phyloP scores from a whole-genome alignment of 2,797 vertebrate genomes.

The Hafferia zeledoni region DNA sequence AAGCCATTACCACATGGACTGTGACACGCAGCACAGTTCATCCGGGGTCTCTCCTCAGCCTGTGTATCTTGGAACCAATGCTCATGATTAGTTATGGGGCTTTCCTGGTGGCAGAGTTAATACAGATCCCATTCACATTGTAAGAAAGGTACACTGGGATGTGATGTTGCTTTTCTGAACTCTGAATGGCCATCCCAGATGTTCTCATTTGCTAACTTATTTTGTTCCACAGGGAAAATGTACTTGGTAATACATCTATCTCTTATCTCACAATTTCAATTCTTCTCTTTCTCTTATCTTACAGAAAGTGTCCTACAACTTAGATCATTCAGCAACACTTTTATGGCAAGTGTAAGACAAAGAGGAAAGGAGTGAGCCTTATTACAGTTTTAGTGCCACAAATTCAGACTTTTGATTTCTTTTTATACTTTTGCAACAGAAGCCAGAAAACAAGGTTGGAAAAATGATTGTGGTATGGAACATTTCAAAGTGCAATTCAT shows the following conservation, averaged over 20 bases:
- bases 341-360: neutral
- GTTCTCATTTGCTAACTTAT: neutral
- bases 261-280: neutral
- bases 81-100: neutral
- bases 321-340: neutral
- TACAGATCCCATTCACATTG: neutral
- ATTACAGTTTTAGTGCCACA: neutral
- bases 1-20: fast-evolving
- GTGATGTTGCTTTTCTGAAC: fast-evolving
- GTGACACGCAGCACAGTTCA: fast-evolving
- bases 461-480: neutral
- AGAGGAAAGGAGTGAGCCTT: neutral
- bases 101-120: neutral
- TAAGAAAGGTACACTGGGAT: fast-evolving
- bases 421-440: neutral
- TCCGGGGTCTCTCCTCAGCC: neutral
- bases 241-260: neutral
- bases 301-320: neutral
- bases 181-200: neutral
- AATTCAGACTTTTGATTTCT: neutral
- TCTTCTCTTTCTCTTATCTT: neutral
- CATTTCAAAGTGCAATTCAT: neutral
- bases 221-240: neutral
- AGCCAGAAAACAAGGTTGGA: neutral
- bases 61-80: fast-evolving